phyloP scores from a whole-genome alignment of 2,113 vertebrate species.

The Atractosteus spatula region DNA sequence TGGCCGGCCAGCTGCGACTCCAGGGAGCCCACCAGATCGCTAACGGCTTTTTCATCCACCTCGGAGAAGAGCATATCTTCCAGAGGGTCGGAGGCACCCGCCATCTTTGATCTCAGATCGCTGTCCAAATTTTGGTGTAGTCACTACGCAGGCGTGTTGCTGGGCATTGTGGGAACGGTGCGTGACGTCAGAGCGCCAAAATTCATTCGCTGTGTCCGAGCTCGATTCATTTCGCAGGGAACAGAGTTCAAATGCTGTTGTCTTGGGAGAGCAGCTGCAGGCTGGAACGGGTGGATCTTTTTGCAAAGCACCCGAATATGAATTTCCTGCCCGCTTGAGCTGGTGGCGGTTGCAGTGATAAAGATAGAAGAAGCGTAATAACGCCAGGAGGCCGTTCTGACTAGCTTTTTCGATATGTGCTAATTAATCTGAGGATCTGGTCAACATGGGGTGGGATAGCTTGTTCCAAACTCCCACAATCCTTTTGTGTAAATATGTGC shows the following conservation, averaged over 20 bases:
- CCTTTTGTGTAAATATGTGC: too few species aligned
- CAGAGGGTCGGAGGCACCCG: slow-evolving; percentile 80
- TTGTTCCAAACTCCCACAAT: too few species aligned
- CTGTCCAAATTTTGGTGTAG: slow-evolving; percentile 60
- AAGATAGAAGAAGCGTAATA: too few species aligned
- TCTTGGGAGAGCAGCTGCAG: too few species aligned
- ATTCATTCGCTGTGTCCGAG: slow-evolving; percentile 16
- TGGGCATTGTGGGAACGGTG: slow-evolving; percentile 70
- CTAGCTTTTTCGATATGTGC: too few species aligned
- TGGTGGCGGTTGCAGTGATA: too few species aligned
- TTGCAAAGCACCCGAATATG: too few species aligned
- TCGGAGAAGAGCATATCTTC: slow-evolving; percentile 87
- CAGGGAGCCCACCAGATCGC: slow-evolving; percentile 78
- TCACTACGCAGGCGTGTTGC: slow-evolving; percentile 72
- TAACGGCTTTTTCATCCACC: slow-evolving; percentile 85
- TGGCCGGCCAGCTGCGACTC: slow-evolving; percentile 76
- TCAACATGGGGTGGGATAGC: too few species aligned
- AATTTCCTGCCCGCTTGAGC: too few species aligned
- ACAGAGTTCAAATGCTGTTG: not conserved
- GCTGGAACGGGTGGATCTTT: too few species aligned
- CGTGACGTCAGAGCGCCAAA: slow-evolving; percentile 59
- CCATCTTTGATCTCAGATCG: slow-evolving; percentile 77
- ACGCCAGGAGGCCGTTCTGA: too few species aligned
- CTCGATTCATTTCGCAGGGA: slow-evolving; percentile 16
- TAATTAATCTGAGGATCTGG: too few species aligned